Evolutionary conservation across 92 coral and sea anemone genomes (phyloP).

Genomic region (Phymanthus crucifer): DNA sequence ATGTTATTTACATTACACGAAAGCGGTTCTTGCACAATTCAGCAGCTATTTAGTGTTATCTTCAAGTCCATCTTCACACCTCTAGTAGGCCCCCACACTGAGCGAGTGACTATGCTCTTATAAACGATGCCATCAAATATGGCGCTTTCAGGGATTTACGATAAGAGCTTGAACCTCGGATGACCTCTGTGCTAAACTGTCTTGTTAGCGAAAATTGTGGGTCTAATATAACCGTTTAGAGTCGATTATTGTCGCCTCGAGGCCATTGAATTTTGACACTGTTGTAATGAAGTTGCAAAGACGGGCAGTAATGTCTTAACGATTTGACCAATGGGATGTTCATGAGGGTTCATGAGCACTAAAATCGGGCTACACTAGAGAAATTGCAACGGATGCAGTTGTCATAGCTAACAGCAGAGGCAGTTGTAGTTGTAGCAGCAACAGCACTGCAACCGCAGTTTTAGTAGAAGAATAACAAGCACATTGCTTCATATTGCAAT

Average conservation of each 20-base stretch:
- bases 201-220: conserved; percentile 8
- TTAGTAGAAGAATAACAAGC: neutral
- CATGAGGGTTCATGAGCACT: no score
- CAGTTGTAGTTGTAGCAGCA: neutral
- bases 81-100: conserved; percentile 21
- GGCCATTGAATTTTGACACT: neutral
- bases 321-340: neutral
- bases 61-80: conserved; percentile 20
- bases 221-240: neutral
- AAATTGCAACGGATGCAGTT: neutral
- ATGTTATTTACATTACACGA: neutral
- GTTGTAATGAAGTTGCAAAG: neutral
- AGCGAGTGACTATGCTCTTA: neutral
- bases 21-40: neutral
- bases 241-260: neutral
- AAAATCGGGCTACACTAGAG: no score
- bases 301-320: neutral
- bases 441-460: neutral
- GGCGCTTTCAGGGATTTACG: conserved; percentile 11
- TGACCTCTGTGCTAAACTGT: conserved; percentile 17
- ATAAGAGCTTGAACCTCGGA: neutral
- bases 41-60: conserved; percentile 33
- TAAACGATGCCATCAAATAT: neutral
- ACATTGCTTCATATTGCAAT: no score
- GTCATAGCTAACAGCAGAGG: neutral